Evolutionary conservation across 2,888 invertebrate genomes (phyloP), one percentile per base, ranked within the genome.

Genomic region (Sminthurides aquaticus): DNA sequence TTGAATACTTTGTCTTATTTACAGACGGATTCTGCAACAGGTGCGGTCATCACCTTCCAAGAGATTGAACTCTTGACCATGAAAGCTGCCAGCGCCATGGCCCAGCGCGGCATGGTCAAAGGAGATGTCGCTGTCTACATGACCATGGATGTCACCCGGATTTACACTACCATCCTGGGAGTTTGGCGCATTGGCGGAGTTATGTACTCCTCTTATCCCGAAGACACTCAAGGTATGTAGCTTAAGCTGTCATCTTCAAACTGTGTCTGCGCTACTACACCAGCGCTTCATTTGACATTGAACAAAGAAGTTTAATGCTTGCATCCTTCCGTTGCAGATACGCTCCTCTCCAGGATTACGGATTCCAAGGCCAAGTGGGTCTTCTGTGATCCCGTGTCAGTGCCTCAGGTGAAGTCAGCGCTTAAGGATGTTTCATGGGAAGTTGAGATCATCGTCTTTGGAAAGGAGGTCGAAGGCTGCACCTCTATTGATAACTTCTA

Each of bases 281-380:
- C 43, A 43, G 43, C 43, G 43, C 8, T 43, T n/a, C n/a, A n/a
- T n/a, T n/a, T n/a, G n/a, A n/a, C n/a, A n/a, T n/a, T n/a, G n/a
- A n/a, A n/a, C n/a, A n/a, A n/a, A n/a, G n/a, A n/a, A n/a, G n/a
- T n/a, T n/a, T n/a, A n/a, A n/a, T n/a, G n/a, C n/a, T n/a, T n/a
- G n/a, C n/a, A n/a, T n/a, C n/a, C n/a, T n/a, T n/a, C n/a, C n/a
- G n/a, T 56, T 52, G 49, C 27, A 72, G 73, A 72, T 24, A 71
- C 71, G 2, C 62, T 74, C 1, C 60, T 70, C 2, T 70, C 66
- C 62, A 27, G 74, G 54, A 65, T 72, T 22, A 27, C 61, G 34
- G 69, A 71, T n/a, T 69, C 70, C 25, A 69, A 67, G 34, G 74
- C 74, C n/a, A 69, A 68, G 49, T 73, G 71, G 71, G 56, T 74